These are phyloP conservation scores for Sturmia bella DNA, from an alignment of 2,888 invertebrate genomes.

Conservation along the genomic window DNA sequence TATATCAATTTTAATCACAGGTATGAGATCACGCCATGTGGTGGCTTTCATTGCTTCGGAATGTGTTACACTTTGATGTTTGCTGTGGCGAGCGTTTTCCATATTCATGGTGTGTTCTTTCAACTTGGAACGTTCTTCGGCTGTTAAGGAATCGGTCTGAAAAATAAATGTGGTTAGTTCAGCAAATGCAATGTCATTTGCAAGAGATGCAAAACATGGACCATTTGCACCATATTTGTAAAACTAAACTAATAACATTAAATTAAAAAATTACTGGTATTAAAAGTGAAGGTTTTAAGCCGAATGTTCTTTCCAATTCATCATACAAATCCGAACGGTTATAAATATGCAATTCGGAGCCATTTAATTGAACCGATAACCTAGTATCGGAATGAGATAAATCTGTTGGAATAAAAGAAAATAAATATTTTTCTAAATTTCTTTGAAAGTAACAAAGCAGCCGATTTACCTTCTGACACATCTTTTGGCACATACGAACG, in stretches of 20 bases:
- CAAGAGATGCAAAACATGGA: too few species aligned
- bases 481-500: slow-evolving; percentile 96
- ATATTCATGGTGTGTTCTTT: slow-evolving; percentile 85
- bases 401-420: slow-evolving; percentile 84
- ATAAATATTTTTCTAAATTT: too few species aligned
- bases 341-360: slow-evolving; percentile 96
- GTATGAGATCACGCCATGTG: slow-evolving; percentile 97
- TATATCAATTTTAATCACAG: slow-evolving; percentile 97
- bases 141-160: slow-evolving; percentile 83
- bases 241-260: too few species aligned
- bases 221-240: too few species aligned
- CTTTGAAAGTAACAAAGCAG: neutral
- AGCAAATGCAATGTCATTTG: too few species aligned
- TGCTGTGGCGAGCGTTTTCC: slow-evolving; percentile 84
- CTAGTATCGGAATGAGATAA: slow-evolving; percentile 97
- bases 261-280: slow-evolving; percentile 78
- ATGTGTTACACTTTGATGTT: slow-evolving; percentile 82
- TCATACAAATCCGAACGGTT: slow-evolving; percentile 95
- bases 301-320: slow-evolving; percentile 93
- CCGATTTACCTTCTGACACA: slow-evolving; percentile 96
- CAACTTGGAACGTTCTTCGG: slow-evolving; percentile 83
- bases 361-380: slow-evolving; percentile 94
- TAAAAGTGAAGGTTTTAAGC: slow-evolving; percentile 90
- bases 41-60: slow-evolving; percentile 92
- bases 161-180: too few species aligned